Base-by-base conservation (phyloP, 2,113 vertebrate species). In the Macquaria australasica region DNA sequence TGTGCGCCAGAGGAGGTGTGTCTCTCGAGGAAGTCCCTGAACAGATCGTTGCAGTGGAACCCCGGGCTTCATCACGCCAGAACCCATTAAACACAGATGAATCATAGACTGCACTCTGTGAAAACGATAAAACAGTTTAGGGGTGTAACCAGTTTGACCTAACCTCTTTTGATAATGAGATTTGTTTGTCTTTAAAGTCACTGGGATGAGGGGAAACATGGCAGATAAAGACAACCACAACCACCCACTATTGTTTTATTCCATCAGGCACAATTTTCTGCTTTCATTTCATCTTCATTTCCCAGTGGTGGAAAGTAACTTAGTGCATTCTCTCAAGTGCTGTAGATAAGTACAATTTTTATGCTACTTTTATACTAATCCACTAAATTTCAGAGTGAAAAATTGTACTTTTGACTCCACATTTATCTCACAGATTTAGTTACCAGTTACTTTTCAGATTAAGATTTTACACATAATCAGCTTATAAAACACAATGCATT, bases 11-110 rank as follows among this genome's bases (percentile, higher is more conserved):
- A 91, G 68, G 87, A 78, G 91, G 90, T 66, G 90, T 91, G 90
- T 85, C 76, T 89, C 16, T 71, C 2, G 21, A 87, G 88, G 87
- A 93, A 93, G 88, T 82, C 83, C 86, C 88, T 78, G 55, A 87
- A 68, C 86, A 67, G 69, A 80, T 41, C 62, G 69, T 31, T 90
- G 23, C 78, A 77, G 83, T 83, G 86, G 79, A 86, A 86, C 75
- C 77, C 82, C 82, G 8, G 18, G 28, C 55, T 68, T 51, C 67
- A 68, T 73, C 73, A 39, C 6, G 66, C 79, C 82, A 78, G 66
- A 87, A 59, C 20, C 18, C n/a, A 89, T 88, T 80, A 87, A 85
- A 85, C 39, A 60, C 69, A 70, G 60, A 90, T 88, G 84, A 90
- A 88, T 87, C 85, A 72, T 51, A 55, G 11, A 53, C 34, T 80